Conservation (phyloP, 64 coral and sea anemone species). For the Astreopora myriophthalma region DNA sequence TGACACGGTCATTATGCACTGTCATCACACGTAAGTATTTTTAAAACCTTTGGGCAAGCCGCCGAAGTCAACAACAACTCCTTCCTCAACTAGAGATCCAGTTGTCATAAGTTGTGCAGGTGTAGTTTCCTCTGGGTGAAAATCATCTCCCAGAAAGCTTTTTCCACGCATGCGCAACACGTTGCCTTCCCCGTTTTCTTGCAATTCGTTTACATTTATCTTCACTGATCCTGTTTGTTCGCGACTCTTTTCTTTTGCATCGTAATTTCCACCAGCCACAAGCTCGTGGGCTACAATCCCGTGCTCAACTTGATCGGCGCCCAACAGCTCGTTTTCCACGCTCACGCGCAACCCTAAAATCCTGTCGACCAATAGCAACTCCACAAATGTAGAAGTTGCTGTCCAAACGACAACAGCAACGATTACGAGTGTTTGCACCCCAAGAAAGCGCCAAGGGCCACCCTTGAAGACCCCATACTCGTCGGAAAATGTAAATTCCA, state of each 20-base stretch:
- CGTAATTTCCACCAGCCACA: not conserved
- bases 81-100: too few species aligned
- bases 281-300: not conserved
- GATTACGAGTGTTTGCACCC: constrained; percentile 34
- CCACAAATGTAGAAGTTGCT: constrained; percentile 39
- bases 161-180: too few species aligned
- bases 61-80: too few species aligned
- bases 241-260: not conserved
- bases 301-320: constrained; percentile 65
- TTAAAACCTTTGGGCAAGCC: too few species aligned
- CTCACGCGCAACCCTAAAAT: constrained; percentile 70
- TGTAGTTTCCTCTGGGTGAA: too few species aligned
- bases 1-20: too few species aligned
- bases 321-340: constrained; percentile 46
- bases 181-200: not conserved
- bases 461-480: constrained; percentile 84
- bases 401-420: constrained; percentile 54
- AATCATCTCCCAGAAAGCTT: too few species aligned
- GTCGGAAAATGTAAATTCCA: constrained; percentile 28
- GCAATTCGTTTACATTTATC: not conserved
- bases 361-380: constrained; percentile 65
- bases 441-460: constrained; percentile 65
- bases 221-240: not conserved
- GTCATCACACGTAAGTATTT: too few species aligned
- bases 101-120: too few species aligned